These are phyloP conservation scores for Macquaria australasica DNA, from an alignment of 2,113 vertebrate genomes.

Conservation along the genomic window DNA sequence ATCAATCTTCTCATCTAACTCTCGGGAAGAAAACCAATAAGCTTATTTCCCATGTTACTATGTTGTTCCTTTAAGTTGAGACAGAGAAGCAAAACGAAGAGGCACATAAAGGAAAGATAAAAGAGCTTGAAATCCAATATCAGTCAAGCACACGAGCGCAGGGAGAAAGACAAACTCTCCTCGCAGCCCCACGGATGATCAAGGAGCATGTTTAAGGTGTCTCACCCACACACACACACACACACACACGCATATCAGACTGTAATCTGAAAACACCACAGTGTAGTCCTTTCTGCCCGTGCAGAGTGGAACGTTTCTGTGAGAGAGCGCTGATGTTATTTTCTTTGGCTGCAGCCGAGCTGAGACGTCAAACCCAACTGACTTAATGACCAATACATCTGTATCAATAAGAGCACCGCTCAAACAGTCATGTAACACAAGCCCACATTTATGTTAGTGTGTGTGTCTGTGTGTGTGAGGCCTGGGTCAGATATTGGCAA, in stretches of 20 bases:
- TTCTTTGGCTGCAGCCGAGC: conserved; percentile 80
- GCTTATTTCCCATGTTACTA: not conserved
- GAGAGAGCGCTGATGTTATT: conserved; percentile 74
- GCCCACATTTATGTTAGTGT: conserved; percentile 59
- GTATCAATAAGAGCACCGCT: conserved; percentile 82
- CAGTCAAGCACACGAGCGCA: not conserved
- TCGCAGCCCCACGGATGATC: conserved; percentile 5
- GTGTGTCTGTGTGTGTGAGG: conserved; percentile 45
- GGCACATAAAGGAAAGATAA: not conserved
- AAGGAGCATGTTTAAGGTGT: conserved; percentile 21
- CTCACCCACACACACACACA: conserved; percentile 37
- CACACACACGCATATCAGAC: conserved; percentile 35
- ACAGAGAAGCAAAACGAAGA: not conserved
- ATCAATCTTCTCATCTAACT: not conserved
- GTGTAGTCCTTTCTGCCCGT: conserved; percentile 54
- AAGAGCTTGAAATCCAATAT: not conserved
- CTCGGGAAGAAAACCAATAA: not conserved
- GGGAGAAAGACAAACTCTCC: not conserved
- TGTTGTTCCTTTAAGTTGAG: not conserved
- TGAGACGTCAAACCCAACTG: conserved; percentile 80
- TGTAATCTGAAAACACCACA: conserved; percentile 69
- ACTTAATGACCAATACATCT: conserved; percentile 88
- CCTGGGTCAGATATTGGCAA: conserved; percentile 72
- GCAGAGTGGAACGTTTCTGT: conserved; percentile 78
- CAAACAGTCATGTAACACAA: conserved; percentile 81